Percentiles rank a stretch among this genome's conserved stretches.
Evolutionary conservation across 2,797 vertebrate species (phyloP).

Genomic region (Myotis findleyi): DNA sequence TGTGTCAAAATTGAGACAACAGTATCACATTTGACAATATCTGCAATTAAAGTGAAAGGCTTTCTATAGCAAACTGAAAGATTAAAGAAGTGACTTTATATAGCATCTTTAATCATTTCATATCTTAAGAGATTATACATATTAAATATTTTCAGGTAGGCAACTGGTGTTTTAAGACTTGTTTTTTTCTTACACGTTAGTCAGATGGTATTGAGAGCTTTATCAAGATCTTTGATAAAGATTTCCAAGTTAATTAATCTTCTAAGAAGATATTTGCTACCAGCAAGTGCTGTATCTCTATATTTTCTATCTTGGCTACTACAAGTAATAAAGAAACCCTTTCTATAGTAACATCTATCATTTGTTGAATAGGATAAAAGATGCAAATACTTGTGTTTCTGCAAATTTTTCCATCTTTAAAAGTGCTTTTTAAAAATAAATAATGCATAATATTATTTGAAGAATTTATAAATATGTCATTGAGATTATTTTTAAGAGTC

Average conservation of each 20-base stretch:
- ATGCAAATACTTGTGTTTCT: not conserved
- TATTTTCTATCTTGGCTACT: conserved; percentile 9
- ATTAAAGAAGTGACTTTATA: conserved; percentile 21
- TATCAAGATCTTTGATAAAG: not conserved
- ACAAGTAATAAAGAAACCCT: not conserved
- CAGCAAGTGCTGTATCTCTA: not conserved
- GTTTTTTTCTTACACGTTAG: not conserved
- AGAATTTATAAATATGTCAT: not conserved
- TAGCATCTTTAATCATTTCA: conserved; percentile 34
- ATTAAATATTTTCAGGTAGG: conserved; percentile 23
- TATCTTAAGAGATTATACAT: not conserved
- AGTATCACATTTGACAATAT: conserved; percentile 8
- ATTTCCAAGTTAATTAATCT: conserved; percentile 32
- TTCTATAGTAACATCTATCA: not conserved
- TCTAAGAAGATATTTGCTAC: not conserved
- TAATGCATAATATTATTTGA: not conserved
- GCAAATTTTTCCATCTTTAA: not conserved
- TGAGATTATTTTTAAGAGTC: conserved; percentile 25
- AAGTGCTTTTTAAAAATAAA: conserved; percentile 19
- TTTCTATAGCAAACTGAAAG: not conserved
- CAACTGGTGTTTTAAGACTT: not conserved
- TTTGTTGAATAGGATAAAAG: conserved; percentile 28
- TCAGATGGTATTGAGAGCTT: not conserved
- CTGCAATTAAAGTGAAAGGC: not conserved
- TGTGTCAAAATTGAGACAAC: conserved; percentile 49